phyloP scores from a whole-genome alignment of 2,888 invertebrate genomes.

The Choristoneura rosaceana region DNA sequence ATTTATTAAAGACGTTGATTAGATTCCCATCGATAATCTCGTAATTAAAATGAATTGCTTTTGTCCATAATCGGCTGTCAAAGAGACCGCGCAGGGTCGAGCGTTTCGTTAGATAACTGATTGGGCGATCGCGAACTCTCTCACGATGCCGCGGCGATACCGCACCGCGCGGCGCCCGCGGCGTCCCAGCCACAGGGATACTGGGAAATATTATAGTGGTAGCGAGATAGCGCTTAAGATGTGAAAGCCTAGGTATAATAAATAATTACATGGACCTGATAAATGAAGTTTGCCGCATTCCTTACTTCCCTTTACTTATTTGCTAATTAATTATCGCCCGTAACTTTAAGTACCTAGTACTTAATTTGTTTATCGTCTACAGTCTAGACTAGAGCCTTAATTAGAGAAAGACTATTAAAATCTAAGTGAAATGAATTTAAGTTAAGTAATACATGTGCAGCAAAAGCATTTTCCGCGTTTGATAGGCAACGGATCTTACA shows the following conservation, averaged over 20 bases:
- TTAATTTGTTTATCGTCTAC: background rate
- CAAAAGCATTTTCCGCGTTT: background rate
- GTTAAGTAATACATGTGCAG: background rate
- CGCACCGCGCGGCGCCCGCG: slow-evolving; percentile 22
- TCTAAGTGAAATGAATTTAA: background rate
- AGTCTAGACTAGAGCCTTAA: background rate
- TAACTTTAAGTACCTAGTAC: background rate
- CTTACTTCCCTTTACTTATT: slow-evolving; percentile 21
- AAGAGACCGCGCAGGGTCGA: slow-evolving; percentile 44
- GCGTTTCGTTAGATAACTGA: slow-evolving; percentile 45
- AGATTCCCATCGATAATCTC: slow-evolving; percentile 42
- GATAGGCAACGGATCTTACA: background rate
- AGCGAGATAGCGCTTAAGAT: slow-evolving; percentile 34
- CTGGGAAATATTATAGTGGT: slow-evolving; percentile 26
- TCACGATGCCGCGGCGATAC: slow-evolving; percentile 44
- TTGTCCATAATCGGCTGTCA: slow-evolving; percentile 46
- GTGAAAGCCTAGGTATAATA: slow-evolving; percentile 29
- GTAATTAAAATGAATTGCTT: slow-evolving; percentile 48
- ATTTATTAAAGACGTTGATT: slow-evolving; percentile 34
- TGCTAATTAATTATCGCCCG: slow-evolving; percentile 22
- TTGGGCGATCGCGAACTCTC: slow-evolving; percentile 47
- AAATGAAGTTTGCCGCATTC: slow-evolving; percentile 32
- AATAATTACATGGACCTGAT: slow-evolving; percentile 36
- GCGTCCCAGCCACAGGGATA: slow-evolving; percentile 19
- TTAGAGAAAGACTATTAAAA: slow-evolving; percentile 1